Base-by-base conservation (phyloP, 2,797 vertebrate species). In the Acridotheres tristis region DNA sequence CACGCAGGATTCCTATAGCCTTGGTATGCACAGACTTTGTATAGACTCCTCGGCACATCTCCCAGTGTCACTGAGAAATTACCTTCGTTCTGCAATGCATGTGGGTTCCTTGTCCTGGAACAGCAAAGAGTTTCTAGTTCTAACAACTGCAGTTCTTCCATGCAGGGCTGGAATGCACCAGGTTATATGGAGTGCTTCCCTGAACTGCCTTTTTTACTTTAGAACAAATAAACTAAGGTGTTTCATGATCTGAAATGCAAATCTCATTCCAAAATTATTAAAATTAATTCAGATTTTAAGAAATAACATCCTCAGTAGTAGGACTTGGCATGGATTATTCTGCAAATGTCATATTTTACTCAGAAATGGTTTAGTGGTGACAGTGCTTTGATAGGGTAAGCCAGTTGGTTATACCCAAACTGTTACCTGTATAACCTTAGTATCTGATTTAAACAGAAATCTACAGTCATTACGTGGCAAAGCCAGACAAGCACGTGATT, bases 41-140 rank as follows among this genome's bases (percentile, higher is more conserved):
- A 5, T 7, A 25, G 20, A 36, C 18, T 66, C 51, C 34, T 57
- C 12, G 40, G 32, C 32, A 29, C 15, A 30, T 21, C 57, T 81
- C 7, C 30, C 30, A 14, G 30, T 12, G 25, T 55, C 67, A 25
- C 61, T 36, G 25, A 36, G 10, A 47, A 40, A 14, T 11, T 61
- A 34, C 16, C 32, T 0, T 68, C 8, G 2, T 29, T 67, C 9
- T 43, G 30, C 34, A 21, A 0, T 4, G 23, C 40, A 2, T 11
- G 4, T 14, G 16, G 7, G 7, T 38, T 54, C 58, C 63, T 40
- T 85, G 74, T 40, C 51, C 25, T 82, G 4, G 19, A 45, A 3
- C 19, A 58, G 36, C 11, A 14, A 75, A 7, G 62, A 77, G 5
- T 32, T n/a, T 57, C 14, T 57, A 12, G 29, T 73, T 57, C 18